These are phyloP conservation scores for Caloenas nicobarica DNA, from an alignment of 2,113 vertebrate genomes.

Conservation along the genomic window DNA sequence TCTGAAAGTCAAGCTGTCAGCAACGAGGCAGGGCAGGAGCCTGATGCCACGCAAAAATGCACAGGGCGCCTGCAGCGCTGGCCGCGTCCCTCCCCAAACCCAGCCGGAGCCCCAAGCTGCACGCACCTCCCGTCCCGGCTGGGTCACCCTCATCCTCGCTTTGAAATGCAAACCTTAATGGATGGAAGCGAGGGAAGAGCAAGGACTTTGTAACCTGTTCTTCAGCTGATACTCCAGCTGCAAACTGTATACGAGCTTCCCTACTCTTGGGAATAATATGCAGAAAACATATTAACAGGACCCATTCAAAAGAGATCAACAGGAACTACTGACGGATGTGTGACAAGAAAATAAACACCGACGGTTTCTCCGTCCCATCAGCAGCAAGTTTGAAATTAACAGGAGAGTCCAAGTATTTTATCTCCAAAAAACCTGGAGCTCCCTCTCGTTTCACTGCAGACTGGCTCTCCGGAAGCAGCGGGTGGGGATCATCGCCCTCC, in stretches of 20 bases:
- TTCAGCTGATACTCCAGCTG: not conserved
- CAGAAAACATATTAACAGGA: not conserved
- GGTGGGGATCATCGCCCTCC: not conserved
- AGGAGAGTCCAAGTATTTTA: no score
- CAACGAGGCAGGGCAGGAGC: not conserved
- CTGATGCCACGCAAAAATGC: not conserved
- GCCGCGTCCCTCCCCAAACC: not conserved
- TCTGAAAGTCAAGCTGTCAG: not conserved
- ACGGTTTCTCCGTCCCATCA: fast-evolving
- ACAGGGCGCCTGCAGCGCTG: not conserved
- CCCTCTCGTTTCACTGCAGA: not conserved
- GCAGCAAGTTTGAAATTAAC: not conserved
- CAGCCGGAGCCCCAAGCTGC: not conserved
- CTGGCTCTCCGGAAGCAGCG: not conserved
- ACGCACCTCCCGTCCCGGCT: not conserved
- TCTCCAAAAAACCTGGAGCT: not conserved
- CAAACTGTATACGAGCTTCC: not conserved
- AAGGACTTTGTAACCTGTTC: not conserved
- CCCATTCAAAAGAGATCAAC: not conserved
- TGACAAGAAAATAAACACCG: not conserved
- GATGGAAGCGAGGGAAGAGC: not conserved
- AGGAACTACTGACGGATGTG: not conserved
- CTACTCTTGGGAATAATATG: not conserved
- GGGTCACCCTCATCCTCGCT: not conserved
- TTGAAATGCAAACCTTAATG: not conserved